Evolutionary conservation across 2,113 vertebrate species (phyloP).

Genomic region (Lampris megalopsis): DNA sequence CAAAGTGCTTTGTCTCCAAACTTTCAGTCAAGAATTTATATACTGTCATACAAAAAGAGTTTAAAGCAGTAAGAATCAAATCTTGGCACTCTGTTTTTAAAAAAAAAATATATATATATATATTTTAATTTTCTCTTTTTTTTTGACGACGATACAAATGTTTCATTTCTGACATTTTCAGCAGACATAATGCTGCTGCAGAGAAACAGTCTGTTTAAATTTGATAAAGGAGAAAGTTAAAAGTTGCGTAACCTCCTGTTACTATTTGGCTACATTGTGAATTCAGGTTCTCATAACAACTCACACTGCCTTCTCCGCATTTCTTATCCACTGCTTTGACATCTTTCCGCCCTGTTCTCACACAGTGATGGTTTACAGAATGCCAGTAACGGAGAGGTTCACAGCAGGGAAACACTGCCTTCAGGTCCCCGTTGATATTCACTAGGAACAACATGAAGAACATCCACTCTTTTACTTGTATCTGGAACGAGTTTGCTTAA

Average conservation of each 20-base stretch:
- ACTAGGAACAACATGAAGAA: neutral
- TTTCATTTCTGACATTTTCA: neutral
- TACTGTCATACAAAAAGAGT: neutral
- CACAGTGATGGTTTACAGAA: neutral
- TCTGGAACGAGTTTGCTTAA: neutral
- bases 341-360: neutral
- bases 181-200: neutral
- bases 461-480: neutral
- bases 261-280: neutral
- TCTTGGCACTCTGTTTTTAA: neutral
- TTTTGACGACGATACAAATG: no score
- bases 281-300: conserved; percentile 21
- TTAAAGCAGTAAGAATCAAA: neutral
- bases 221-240: neutral
- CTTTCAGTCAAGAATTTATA: neutral
- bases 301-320: neutral
- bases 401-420: neutral
- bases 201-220: neutral
- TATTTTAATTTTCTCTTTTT: no score
- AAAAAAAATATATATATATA: neutral
- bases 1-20: neutral
- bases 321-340: conserved; percentile 49
- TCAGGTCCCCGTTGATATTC: neutral
- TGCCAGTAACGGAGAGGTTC: neutral
- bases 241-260: neutral